phyloP scores from a whole-genome alignment of 2,113 vertebrate genomes.

The Solea senegalensis region DNA sequence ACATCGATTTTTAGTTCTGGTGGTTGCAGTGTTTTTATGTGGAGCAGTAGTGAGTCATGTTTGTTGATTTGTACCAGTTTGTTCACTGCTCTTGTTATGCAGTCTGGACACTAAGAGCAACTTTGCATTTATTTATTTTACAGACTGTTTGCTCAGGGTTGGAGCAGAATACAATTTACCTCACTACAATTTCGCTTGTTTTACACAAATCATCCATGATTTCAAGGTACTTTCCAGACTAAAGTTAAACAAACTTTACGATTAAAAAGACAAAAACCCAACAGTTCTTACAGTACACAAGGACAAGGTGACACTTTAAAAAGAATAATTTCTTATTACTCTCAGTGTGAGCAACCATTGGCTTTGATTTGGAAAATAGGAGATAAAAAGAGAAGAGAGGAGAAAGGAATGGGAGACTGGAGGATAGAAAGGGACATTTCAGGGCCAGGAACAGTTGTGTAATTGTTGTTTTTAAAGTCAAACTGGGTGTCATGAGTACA shows the following conservation, averaged over 20 bases:
- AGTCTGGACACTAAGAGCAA: constrained; percentile 30
- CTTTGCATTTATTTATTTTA: constrained; percentile 44
- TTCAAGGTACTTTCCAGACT: background rate
- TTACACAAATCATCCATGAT: background rate
- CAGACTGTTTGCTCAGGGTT: constrained; percentile 14
- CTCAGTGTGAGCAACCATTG: too few species aligned
- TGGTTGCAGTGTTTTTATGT: constrained; percentile 29
- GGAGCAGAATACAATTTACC: constrained; percentile 27
- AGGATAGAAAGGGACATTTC: too few species aligned
- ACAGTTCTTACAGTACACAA: background rate
- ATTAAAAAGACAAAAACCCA: background rate
- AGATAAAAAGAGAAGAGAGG: too few species aligned
- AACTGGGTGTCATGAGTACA: too few species aligned
- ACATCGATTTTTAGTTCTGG: constrained; percentile 32
- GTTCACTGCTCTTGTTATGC: constrained; percentile 47
- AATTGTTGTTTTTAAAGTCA: too few species aligned
- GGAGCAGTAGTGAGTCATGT: constrained; percentile 47
- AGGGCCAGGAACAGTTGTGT: too few species aligned
- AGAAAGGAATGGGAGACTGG: too few species aligned
- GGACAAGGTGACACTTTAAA: background rate
- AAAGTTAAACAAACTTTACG: background rate
- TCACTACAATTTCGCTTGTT: background rate
- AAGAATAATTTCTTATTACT: background rate
- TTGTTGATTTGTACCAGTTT: constrained; percentile 43
- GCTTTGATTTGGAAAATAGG: too few species aligned